Evolutionary conservation across 1,140 invertebrate species (phyloP), one percentile per base, ranked within the genome.

Genomic region (Xylocopa sonorina): DNA sequence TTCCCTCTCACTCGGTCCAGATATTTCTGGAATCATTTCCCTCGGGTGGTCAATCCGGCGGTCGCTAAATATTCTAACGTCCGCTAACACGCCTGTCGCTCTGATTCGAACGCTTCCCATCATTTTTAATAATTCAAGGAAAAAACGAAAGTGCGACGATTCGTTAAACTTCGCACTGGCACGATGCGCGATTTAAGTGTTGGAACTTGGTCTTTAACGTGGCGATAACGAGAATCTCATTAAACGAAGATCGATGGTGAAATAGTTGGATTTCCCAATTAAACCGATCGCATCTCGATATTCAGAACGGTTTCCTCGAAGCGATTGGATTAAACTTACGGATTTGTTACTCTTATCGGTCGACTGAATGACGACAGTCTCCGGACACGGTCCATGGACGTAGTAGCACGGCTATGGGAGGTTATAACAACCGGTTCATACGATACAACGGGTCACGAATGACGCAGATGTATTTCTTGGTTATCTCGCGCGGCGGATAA

Each of bases 271-370:
- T 41, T 69, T 48, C 55, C 69, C 64, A 58, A 77, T 77, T 58
- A 50, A 69, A 53, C 10, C n/a, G 46, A 46, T 58, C 41, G 41
- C 0, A 69, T 69, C 38, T 41, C 10, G 24, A 10, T 7, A 27
- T 29, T 38, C 12, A 34, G n/a, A 29, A 32, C 16, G 4, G 2
- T 51, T 24, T 24, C 27, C 0, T 14, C 18, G 0, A 4, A 32
- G 46, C n/a, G 51, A 76, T 76, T n/a, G 74, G 48, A 76, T 76
- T 38, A 24, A 46, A 34, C 18, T 55, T 6, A 5, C 16, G 27
- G 58, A 14, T 55, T 67, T 76, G 64, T 77, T 27, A 64, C 38
- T 34, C 51, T 76, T 77, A 77, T 69, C 64, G 51, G 41, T 38
- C n/a, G 1, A 29, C 21, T 58, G 21, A 21, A 58, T 29, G 0